phyloP scores from a whole-genome alignment of 2,888 invertebrate species.

The Cactoblastis cactorum region DNA sequence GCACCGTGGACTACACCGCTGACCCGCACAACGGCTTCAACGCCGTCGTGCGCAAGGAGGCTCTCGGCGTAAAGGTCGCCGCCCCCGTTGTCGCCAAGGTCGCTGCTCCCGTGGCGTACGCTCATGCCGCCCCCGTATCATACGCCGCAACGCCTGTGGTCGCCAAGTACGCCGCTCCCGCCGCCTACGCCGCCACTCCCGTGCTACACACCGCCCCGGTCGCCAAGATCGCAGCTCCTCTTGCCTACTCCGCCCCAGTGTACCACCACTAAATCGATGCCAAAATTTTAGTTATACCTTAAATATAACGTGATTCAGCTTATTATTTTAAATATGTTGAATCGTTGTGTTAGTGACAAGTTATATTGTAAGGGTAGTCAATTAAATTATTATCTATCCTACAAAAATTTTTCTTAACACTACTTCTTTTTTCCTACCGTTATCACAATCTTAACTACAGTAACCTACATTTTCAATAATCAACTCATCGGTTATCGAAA shows the following conservation, averaged over 20 bases:
- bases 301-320: conserved; percentile 31
- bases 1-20: conserved; percentile 75
- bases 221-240: conserved; percentile 45
- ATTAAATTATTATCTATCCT: conserved; percentile 36
- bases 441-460: no score
- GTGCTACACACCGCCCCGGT: conserved; percentile 45
- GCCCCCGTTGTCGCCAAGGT: conserved; percentile 29
- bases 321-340: conserved; percentile 35
- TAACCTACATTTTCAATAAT: no score
- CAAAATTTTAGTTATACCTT: conserved; percentile 45
- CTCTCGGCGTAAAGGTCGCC: conserved; percentile 44
- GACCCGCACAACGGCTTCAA: conserved; percentile 75
- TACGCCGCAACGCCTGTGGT: conserved; percentile 37
- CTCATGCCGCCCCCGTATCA: conserved; percentile 27
- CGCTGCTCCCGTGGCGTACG: conserved; percentile 42
- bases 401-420: no score
- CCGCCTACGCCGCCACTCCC: conserved; percentile 54
- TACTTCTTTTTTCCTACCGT: background rate
- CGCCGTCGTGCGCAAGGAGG: conserved; percentile 75
- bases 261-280: conserved; percentile 61
- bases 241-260: conserved; percentile 34
- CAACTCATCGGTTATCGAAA: no score
- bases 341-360: conserved; percentile 24
- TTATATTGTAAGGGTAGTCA: conserved; percentile 35
- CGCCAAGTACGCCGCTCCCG: conserved; percentile 57